Base-by-base conservation (phyloP, 2,113 vertebrate species). In the Pygoscelis adeliae region DNA sequence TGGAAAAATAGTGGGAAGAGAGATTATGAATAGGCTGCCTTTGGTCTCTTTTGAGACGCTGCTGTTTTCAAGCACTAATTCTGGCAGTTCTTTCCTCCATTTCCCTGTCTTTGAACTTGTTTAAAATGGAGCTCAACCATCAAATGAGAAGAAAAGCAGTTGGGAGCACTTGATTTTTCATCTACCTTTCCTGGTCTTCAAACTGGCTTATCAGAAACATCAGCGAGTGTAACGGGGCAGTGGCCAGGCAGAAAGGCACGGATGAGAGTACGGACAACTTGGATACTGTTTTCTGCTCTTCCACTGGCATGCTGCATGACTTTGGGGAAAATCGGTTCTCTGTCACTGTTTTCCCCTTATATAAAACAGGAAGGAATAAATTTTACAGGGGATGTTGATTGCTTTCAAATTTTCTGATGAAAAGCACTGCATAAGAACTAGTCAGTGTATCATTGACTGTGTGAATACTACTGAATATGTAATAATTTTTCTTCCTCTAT, bases 351-450 rank as follows among this genome's bases (percentile, higher is more conserved):
- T 85, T 40, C 23, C 18, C 36, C 38, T 76, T 77, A 46, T 4
- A 79, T 76, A 77, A 95, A 95, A 30, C 29, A 83, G 66, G 49
- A 87, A 47, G 62, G 49, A 95, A 89, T 91, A 92, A 46, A 69
- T 94, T 95, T 94, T 82, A 49, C 40, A 65, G 53, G 26, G 42
- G 38, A 65, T 80, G 62, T 80, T 87, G 87, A 86, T 88, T 80
- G 66, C 87, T 94, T 88, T 93, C 66, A 53, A 42, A 50, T 93
- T 93, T 90, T 81, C 42, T 96, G 71, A 77, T 90, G 66, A 72
- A 73, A 94, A 94, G 58, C 52, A 42, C 62, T 92, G 30, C 36
- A 15, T 58, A 85, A 89, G 61, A 84, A 11, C 63, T 82, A 93
- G 55, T 87, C 70, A 62, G 6, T 73, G 36, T 90, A 49, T 88